Conservation (phyloP, 2,888 invertebrate species). For the Pomacea canaliculata region DNA sequence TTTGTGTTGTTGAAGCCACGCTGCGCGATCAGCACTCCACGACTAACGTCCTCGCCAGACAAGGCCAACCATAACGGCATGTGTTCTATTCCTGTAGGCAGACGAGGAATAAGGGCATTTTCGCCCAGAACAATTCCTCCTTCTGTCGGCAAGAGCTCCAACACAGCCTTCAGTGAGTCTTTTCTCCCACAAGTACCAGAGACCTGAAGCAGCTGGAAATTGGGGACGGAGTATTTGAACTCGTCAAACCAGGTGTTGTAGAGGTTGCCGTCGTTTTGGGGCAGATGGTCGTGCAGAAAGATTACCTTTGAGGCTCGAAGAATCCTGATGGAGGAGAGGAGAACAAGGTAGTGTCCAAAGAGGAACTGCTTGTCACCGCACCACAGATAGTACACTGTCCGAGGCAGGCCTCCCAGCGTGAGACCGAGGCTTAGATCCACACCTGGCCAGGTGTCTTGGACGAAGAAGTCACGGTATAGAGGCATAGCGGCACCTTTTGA, state of each 20-base stretch:
- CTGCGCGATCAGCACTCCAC: conserved; percentile 9
- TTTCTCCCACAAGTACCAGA: background rate
- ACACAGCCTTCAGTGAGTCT: background rate
- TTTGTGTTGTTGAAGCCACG: background rate
- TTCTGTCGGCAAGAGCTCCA: conserved; percentile 8
- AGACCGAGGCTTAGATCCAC: no score
- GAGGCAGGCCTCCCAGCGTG: background rate
- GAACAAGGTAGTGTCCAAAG: conserved; percentile 17
- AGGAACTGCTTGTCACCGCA: conserved; percentile 11
- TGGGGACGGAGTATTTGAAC: conserved; percentile 5
- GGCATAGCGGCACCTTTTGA: no score
- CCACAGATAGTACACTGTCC: conserved; percentile 21
- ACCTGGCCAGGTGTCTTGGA: no score
- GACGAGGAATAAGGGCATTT: conserved; percentile 15
- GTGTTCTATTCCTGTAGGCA: background rate
- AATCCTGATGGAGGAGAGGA: conserved; percentile 10
- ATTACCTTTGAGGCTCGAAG: conserved; percentile 20
- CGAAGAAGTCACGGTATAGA: no score
- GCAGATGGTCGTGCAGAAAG: conserved; percentile 16
- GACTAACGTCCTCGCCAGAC: background rate
- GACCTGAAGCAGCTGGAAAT: conserved; percentile 4
- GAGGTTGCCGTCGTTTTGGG: conserved; percentile 10
- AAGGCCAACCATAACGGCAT: conserved; percentile 12
- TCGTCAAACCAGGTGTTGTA: conserved; percentile 25
- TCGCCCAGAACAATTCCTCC: conserved; percentile 24